Conservation (phyloP, 2,797 vertebrate genomes). For the Percopsis omiscomaycus region DNA sequence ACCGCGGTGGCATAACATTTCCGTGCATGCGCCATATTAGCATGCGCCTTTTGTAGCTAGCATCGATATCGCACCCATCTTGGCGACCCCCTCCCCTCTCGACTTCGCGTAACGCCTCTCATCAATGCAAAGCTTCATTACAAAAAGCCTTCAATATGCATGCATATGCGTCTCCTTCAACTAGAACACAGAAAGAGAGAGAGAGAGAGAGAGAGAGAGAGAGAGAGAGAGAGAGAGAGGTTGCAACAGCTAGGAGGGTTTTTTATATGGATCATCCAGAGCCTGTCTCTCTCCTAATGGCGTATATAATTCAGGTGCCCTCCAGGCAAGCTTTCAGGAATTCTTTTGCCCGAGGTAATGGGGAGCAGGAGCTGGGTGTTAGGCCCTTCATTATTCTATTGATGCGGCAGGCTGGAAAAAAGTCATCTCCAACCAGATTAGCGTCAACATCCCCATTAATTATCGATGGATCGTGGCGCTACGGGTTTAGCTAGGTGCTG, state of each 20-base stretch:
- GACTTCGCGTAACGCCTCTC: conserved; percentile 39
- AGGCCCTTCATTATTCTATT: conserved; percentile 99
- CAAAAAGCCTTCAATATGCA: conserved; percentile 88
- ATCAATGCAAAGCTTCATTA: conserved; percentile 63
- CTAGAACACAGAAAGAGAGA: conserved; percentile 45
- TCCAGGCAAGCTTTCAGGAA: conserved; percentile 99
- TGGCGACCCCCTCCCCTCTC: conserved; percentile 37
- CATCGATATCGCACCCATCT: neutral
- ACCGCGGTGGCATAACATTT: neutral
- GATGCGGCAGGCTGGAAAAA: conserved; percentile 97
- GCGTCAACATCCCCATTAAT: conserved; percentile 99
- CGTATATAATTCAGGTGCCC: conserved; percentile 99
- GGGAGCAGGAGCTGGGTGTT: conserved; percentile 94
- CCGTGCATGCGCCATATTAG: conserved; percentile 14
- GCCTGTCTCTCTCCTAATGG: conserved; percentile 93
- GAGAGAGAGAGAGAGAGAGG: conserved; percentile 49
- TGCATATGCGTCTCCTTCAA: conserved; percentile 84
- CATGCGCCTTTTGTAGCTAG: conserved; percentile 12
- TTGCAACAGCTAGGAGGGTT: conserved; percentile 81
- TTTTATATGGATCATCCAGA: conserved; percentile 93
- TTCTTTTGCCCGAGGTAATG: conserved; percentile 99
- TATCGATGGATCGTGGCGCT: conserved; percentile 93
- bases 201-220: conserved; percentile 3
- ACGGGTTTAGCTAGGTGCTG: conserved; percentile 77
- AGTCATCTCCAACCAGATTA: conserved; percentile 96